Percentiles rank a stretch among this genome's conserved stretches.
Conservation (phyloP, 2,113 vertebrate genomes). For the Labeo rohita region DNA sequence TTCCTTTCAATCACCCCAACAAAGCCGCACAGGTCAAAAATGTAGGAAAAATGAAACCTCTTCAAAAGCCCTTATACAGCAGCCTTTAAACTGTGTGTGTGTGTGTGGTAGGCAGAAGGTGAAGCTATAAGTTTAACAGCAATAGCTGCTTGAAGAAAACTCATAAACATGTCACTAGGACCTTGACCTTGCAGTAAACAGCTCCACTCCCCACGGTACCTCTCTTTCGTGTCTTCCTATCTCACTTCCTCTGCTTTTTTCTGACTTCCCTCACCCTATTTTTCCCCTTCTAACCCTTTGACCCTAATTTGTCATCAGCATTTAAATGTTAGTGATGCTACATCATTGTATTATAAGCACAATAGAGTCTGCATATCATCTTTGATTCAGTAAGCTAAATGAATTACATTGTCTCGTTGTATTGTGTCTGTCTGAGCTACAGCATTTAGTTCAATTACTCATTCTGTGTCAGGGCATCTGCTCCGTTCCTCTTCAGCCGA, state of each 20-base stretch:
- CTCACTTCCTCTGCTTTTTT: constrained; percentile 23
- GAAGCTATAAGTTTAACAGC: constrained; percentile 68
- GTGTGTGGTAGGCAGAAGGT: constrained; percentile 4
- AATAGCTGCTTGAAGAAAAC: constrained; percentile 71
- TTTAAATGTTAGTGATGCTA: background rate
- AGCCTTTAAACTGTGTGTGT: constrained; percentile 12
- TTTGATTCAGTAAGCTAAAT: constrained; percentile 3
- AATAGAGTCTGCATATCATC: background rate
- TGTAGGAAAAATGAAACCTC: constrained; percentile 21
- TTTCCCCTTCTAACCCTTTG: background rate
- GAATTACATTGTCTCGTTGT: background rate
- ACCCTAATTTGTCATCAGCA: background rate
- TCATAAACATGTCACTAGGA: constrained; percentile 75
- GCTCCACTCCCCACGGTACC: constrained; percentile 70
- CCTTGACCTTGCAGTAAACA: constrained; percentile 82
- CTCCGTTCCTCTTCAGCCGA: constrained; percentile 43
- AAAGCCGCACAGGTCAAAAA: constrained; percentile 51
- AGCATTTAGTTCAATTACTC: constrained; percentile 36
- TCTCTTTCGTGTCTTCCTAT: constrained; percentile 36
- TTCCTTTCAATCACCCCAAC: constrained; percentile 63
- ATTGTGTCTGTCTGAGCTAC: background rate
- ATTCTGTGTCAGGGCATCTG: constrained; percentile 38
- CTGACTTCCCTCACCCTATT: background rate
- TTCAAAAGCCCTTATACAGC: background rate
- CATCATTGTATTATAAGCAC: background rate